Base-by-base conservation (phyloP, 2,888 invertebrate species). In the Chirona hameri region DNA sequence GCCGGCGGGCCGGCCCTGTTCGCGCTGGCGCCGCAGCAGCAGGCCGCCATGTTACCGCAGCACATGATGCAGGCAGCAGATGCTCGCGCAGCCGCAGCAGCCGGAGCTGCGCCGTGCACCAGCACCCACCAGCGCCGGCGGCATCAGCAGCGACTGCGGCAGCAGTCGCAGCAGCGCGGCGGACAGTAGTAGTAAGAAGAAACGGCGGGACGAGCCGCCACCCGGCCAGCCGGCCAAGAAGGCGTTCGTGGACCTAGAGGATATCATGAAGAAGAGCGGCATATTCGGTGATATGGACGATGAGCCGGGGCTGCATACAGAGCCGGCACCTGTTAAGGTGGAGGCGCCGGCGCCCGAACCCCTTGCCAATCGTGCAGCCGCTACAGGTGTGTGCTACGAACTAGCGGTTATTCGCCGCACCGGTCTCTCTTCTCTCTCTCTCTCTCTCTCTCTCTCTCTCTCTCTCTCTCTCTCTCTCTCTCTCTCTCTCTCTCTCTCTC, bases 201-300 rank as follows among this genome's bases (percentile, higher is more conserved):
- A 79, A 18, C 48, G 79, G 12, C 48, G 76, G 21, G 79, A 79
- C 79, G 79, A 52, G 48, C 48, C 27, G 27, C n/a, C 79, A 14
- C n/a, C 46, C 79, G 52, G 79, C 79, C 76, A 76, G 76, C 76
- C 76, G 39, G 31, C 10, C 15, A 76, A 76, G 76, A 76, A 76
- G 76, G 79, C 79, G 27, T 79, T 79, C 52, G 79, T 79, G 27
- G 79, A 79, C 29, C 52, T 79, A 10, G 79, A 79, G 79, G 79
- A 79, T 27, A 52, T 79, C 48, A 79, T 79, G 79, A 79, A 79
- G 52, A 79, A 79, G 79, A 79, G 79, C 79, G 79, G 79, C 79
- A 79, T 79, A 2, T 52, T 79, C 27, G 79, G 79, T 52, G 79
- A 79, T 27, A 52, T 79, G 79, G 79, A 48, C 52, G 79, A 52